Percentiles rank a stretch among this genome's conserved stretches.
Conservation (phyloP, 2,888 invertebrate species). For the Spisula solida region DNA sequence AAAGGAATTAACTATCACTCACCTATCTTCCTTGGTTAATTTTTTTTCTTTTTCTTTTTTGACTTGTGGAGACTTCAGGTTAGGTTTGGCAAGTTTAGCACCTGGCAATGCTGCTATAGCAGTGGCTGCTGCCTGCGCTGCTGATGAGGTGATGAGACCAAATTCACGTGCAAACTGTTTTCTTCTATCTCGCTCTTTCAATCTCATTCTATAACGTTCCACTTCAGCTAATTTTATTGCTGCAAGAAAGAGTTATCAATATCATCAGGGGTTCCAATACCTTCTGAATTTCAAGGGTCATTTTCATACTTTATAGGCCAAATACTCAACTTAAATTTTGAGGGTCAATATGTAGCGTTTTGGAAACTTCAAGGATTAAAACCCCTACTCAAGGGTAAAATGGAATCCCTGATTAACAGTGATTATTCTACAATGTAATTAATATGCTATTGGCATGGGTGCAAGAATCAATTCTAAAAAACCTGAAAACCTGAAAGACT, state of each 20-base stretch:
- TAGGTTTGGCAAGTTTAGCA: constrained; percentile 89
- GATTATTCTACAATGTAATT: too few relatives aligned
- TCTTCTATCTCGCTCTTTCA: constrained; percentile 93
- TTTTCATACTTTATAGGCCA: too few relatives aligned
- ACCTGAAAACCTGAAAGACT: too few relatives aligned
- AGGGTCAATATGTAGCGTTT: too few relatives aligned
- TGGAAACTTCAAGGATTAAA: too few relatives aligned
- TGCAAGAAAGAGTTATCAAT: constrained; percentile 82
- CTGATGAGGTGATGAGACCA: constrained; percentile 94
- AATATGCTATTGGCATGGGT: too few relatives aligned
- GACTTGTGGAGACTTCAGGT: constrained; percentile 86
- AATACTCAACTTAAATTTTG: too few relatives aligned
- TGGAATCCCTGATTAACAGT: too few relatives aligned
- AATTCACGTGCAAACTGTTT: constrained; percentile 97
- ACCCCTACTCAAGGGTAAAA: too few relatives aligned
- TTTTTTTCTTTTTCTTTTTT: constrained; percentile 87
- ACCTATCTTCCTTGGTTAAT: constrained; percentile 94
- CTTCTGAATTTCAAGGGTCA: too few relatives aligned
- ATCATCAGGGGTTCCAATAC: too few relatives aligned
- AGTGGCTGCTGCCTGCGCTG: constrained; percentile 63
- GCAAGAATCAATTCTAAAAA: too few relatives aligned
- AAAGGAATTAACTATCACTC: constrained; percentile 78
- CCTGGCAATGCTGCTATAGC: constrained; percentile 90
- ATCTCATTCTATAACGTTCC: constrained; percentile 92
- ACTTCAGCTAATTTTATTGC: constrained; percentile 96